Conservation (phyloP, 2,888 invertebrate genomes). For the Odontothrips loti region DNA sequence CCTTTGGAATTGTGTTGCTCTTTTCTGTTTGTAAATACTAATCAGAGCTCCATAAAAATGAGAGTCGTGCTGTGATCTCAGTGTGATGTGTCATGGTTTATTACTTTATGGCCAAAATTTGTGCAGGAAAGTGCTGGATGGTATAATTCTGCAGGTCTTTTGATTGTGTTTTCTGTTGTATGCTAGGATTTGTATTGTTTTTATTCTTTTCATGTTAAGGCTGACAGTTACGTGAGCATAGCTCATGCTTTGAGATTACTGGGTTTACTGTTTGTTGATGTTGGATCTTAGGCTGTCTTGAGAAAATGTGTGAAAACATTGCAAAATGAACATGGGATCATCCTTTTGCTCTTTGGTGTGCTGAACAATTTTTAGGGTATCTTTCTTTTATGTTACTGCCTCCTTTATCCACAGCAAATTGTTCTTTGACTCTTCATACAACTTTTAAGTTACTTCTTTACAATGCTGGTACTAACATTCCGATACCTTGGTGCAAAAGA, state of each 20-base stretch:
- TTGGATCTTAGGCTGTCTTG: no score
- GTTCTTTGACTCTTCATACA: no score
- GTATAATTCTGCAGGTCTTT: neutral
- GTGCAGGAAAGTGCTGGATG: neutral
- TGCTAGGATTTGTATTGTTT: neutral
- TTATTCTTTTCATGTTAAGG: neutral
- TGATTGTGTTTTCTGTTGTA: neutral
- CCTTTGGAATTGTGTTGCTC: neutral
- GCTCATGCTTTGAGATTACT: neutral
- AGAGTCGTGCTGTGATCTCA: constrained; percentile 24
- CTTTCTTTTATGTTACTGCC: no score
- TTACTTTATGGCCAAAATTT: constrained; percentile 11
- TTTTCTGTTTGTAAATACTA: constrained; percentile 13
- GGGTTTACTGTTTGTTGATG: no score
- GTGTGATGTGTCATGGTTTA: constrained; percentile 17
- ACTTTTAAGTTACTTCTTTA: no score
- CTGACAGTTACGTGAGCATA: neutral
- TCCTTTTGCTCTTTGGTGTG: no score
- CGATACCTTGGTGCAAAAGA: no score
- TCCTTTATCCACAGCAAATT: no score
- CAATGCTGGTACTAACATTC: no score
- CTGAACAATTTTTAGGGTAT: no score
- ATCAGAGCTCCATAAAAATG: neutral
- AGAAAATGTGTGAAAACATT: no score
- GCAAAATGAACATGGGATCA: no score